Percentiles rank a stretch among this genome's conserved stretches.
These are phyloP conservation scores for Xanthia togata DNA, from an alignment of 2,888 invertebrate genomes.

Conservation along the genomic window DNA sequence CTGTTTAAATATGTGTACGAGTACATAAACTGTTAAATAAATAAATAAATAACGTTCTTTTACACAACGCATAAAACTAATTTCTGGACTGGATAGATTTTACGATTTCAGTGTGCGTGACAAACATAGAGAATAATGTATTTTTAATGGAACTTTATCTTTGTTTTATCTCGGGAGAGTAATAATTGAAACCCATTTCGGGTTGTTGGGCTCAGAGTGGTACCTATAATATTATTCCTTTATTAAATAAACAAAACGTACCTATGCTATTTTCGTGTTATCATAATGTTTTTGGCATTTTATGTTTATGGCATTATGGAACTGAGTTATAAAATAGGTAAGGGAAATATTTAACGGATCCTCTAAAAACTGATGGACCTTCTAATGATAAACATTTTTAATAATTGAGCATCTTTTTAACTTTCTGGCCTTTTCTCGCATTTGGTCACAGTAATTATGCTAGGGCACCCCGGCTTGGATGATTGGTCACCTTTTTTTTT, in stretches of 20 bases:
- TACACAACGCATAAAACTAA: constrained; percentile 5
- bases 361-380: background rate
- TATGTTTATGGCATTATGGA: background rate
- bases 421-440: background rate
- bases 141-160: constrained; percentile 22
- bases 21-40: no score
- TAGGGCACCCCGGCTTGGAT: no score
- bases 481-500: no score
- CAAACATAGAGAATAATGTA: constrained; percentile 24
- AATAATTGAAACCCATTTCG: constrained; percentile 27
- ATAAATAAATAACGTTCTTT: background rate
- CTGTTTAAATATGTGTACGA: no score
- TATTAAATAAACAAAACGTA: background rate
- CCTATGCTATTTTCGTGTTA: background rate
- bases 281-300: background rate
- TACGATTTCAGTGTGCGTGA: constrained; percentile 17
- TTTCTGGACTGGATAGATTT: constrained; percentile 5
- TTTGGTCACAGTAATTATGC: background rate
- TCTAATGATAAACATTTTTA: background rate
- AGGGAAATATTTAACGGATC: background rate
- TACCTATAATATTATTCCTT: background rate
- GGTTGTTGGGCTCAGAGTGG: background rate
- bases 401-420: background rate
- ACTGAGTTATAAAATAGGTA: background rate
- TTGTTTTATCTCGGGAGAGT: constrained; percentile 5